Evolutionary conservation across 2,797 vertebrate species (phyloP).

Genomic region (Prionace glauca): DNA sequence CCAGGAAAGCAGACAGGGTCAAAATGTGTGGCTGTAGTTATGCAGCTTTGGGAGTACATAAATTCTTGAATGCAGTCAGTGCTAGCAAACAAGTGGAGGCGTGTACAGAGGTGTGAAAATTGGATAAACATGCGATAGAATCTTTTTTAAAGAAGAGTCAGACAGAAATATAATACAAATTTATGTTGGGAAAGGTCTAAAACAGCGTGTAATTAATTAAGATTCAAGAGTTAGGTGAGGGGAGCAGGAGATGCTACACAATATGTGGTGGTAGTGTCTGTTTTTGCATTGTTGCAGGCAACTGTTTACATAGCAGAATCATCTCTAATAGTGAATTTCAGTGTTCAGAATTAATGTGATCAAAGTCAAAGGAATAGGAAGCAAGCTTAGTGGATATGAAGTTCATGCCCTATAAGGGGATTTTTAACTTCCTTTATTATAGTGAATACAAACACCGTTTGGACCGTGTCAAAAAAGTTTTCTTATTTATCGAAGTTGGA

Average conservation of each 20-base stretch:
- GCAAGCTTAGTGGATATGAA: background rate
- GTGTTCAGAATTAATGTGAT: background rate
- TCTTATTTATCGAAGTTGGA: background rate
- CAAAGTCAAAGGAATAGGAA: background rate
- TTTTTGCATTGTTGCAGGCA: background rate
- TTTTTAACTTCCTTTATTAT: background rate
- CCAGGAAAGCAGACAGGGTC: background rate
- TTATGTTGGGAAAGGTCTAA: background rate
- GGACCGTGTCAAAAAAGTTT: background rate
- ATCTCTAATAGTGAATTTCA: background rate
- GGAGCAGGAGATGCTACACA: background rate
- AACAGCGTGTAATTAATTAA: background rate
- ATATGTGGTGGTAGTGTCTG: background rate
- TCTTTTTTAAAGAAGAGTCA: background rate
- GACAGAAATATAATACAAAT: background rate
- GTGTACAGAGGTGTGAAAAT: background rate
- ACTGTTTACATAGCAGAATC: background rate
- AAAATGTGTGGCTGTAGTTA: background rate
- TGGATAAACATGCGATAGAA: background rate
- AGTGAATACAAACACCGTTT: background rate
- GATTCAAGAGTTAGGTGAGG: background rate
- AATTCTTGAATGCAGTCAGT: background rate
- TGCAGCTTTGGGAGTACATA: background rate
- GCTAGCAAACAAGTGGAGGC: background rate
- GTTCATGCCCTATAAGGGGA: background rate